Conservation (phyloP, 2,888 invertebrate genomes). For the Drosophila peninsularis region DNA sequence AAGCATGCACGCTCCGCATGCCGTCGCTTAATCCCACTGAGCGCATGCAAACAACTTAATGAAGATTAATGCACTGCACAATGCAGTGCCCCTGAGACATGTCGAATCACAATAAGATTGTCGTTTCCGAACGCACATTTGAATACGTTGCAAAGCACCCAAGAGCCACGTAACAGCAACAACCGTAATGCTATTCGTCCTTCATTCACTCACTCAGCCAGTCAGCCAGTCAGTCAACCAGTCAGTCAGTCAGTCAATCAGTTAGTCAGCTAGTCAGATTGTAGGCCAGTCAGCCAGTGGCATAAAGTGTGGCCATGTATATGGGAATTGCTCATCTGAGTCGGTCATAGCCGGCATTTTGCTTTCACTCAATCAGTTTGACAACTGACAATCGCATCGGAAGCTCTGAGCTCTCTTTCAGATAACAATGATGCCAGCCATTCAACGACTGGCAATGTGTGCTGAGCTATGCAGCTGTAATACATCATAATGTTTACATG, state of each 20-base stretch:
- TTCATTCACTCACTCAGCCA: constrained; percentile 13
- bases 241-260: constrained; percentile 22
- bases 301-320: constrained; percentile 6
- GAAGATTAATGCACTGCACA: constrained; percentile 58
- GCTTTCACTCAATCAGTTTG: constrained; percentile 69
- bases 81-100: constrained; percentile 34
- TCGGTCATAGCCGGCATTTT: constrained; percentile 41
- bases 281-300: constrained; percentile 7
- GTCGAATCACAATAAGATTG: constrained; percentile 31
- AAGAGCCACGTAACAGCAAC: constrained; percentile 19
- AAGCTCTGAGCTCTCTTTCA: constrained; percentile 33
- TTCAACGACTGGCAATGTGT: constrained; percentile 14
- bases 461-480: not conserved
- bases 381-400: constrained; percentile 66
- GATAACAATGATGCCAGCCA: constrained; percentile 56
- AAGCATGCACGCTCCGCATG: not conserved
- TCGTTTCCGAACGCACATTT: constrained; percentile 31
- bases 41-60: constrained; percentile 57
- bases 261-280: constrained; percentile 7
- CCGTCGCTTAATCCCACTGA: constrained; percentile 37
- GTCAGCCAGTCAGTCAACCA: constrained; percentile 8
- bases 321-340: constrained; percentile 20
- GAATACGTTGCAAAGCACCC: constrained; percentile 47
- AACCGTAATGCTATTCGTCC: constrained; percentile 7
- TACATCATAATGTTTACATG: not conserved